These are phyloP conservation scores for Brachyhypopomus occidentalis DNA, from an alignment of 2,113 vertebrate genomes.

Conservation along the genomic window DNA sequence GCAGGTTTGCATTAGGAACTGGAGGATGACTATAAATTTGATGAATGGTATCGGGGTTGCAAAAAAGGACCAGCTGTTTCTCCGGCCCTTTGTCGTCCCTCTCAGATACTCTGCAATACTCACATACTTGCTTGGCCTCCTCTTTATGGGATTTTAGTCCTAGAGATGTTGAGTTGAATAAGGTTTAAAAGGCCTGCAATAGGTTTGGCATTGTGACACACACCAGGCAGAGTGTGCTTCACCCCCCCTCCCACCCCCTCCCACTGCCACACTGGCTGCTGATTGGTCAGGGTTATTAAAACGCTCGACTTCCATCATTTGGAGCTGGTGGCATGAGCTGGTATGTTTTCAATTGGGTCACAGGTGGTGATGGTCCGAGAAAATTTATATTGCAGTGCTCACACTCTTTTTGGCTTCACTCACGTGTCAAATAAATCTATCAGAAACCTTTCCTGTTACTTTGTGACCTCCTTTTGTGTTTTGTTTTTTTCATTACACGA, in stretches of 20 bases:
- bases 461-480: slow-evolving; percentile 21
- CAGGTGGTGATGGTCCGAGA: slow-evolving; percentile 64
- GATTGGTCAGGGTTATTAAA: slow-evolving; percentile 54
- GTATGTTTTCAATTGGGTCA: slow-evolving; percentile 69
- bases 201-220: not conserved
- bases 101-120: slow-evolving; percentile 59
- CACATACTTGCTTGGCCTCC: slow-evolving; percentile 47
- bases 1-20: slow-evolving; percentile 42
- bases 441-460: slow-evolving; percentile 54
- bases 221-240: not conserved
- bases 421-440: slow-evolving; percentile 63
- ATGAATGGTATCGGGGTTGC: slow-evolving; percentile 69
- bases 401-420: slow-evolving; percentile 45
- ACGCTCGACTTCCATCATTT: slow-evolving; percentile 56
- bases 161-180: slow-evolving; percentile 56
- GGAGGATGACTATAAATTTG: slow-evolving; percentile 70
- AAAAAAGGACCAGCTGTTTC: slow-evolving; percentile 71
- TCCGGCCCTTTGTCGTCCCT: slow-evolving; percentile 70
- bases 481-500: not conserved
- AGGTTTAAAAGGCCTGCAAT: slow-evolving; percentile 50
- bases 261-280: not conserved
- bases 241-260: slow-evolving; percentile 4
- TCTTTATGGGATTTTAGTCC: slow-evolving; percentile 46
- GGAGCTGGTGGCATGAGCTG: slow-evolving; percentile 45
- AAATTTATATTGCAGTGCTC: slow-evolving; percentile 41